These are phyloP conservation scores for Cottus gobio DNA, from an alignment of 2,113 vertebrate genomes.

Conservation along the genomic window DNA sequence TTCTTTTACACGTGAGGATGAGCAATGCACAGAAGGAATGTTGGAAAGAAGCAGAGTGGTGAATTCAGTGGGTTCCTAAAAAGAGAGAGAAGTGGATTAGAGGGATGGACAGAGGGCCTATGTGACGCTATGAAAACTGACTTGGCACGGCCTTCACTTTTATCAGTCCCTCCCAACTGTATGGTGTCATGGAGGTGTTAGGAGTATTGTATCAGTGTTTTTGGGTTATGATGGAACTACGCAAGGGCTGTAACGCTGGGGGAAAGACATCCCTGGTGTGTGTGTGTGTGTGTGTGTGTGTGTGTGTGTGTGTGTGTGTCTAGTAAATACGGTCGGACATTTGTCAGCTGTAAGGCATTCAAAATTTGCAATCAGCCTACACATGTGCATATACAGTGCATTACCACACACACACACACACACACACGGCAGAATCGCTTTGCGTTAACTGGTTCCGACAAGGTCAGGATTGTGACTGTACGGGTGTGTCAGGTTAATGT, in stretches of 20 bases:
- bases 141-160: constrained; percentile 34
- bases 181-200: constrained; percentile 59
- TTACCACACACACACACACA: background rate
- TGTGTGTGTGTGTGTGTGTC: constrained; percentile 1
- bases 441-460: constrained; percentile 57
- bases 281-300: constrained; percentile 8
- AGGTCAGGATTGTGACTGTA: constrained; percentile 63
- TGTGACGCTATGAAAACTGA: constrained; percentile 50
- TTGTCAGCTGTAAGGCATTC: constrained; percentile 54
- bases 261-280: constrained; percentile 5
- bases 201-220: constrained; percentile 44
- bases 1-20: background rate
- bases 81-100: constrained; percentile 5
- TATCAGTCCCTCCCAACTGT: constrained; percentile 43
- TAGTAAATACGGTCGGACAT: constrained; percentile 54
- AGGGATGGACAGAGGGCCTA: constrained; percentile 15
- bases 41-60: background rate
- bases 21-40: background rate
- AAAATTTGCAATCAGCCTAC: constrained; percentile 24
- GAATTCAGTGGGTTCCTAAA: background rate
- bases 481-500: constrained; percentile 46
- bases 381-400: constrained; percentile 18
- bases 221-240: constrained; percentile 21
- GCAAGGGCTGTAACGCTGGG: constrained; percentile 43
- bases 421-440: constrained; percentile 21